These are phyloP conservation scores for Pangasianodon hypophthalmus DNA, from an alignment of 2,113 vertebrate genomes.

Conservation along the genomic window DNA sequence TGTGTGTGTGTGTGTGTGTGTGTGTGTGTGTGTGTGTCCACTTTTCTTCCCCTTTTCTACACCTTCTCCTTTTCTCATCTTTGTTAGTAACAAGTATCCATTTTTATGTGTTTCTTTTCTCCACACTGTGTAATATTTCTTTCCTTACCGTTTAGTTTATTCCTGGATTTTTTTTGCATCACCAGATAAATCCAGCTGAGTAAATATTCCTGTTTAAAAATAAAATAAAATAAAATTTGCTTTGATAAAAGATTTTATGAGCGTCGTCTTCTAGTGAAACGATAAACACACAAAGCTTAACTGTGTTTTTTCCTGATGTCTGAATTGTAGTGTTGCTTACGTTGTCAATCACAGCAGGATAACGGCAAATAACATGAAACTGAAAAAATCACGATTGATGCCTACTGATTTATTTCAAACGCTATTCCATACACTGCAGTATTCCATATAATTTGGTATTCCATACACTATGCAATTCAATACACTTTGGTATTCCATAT, in stretches of 20 bases:
- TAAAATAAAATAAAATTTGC: neutral
- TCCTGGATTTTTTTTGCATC: neutral
- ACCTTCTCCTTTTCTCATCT: neutral
- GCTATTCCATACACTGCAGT: neutral
- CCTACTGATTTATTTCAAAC: too few relatives aligned
- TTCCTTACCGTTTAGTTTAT: neutral
- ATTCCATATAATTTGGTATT: neutral
- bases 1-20: too few relatives aligned
- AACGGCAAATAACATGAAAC: too few relatives aligned
- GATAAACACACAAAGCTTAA: neutral
- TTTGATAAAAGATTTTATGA: neutral
- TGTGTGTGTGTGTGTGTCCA: too few relatives aligned
- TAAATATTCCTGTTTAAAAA: neutral
- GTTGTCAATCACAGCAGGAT: neutral
- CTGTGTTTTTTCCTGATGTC: too few relatives aligned
- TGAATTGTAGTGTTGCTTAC: neutral
- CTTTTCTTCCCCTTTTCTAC: too few relatives aligned
- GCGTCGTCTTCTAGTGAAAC: neutral
- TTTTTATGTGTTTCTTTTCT: neutral
- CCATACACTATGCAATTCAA: neutral
- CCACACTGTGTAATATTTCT: neutral
- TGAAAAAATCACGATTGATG: too few relatives aligned
- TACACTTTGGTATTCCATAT: neutral
- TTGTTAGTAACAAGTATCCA: too few relatives aligned
- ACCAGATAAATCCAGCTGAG: neutral